Conservation (phyloP, 2,888 invertebrate species). For the Vanessa cardui region DNA sequence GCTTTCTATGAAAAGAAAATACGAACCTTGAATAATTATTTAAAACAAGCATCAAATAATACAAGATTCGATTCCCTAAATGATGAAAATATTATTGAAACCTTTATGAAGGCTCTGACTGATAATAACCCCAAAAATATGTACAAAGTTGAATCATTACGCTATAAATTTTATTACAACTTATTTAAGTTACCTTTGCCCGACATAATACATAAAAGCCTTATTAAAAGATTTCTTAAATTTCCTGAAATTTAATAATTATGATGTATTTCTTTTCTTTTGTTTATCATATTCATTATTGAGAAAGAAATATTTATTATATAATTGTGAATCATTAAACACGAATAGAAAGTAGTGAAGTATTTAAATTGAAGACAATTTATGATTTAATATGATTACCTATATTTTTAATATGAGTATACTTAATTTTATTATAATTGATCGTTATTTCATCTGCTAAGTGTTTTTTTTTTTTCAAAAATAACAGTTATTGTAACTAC, state of each 20-base stretch:
- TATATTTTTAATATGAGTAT: too few species aligned
- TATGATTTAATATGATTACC: too few species aligned
- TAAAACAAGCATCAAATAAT: conserved; percentile 72
- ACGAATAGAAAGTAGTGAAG: too few species aligned
- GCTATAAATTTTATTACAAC: conserved; percentile 85
- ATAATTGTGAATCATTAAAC: too few species aligned
- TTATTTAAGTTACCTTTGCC: conserved; percentile 85
- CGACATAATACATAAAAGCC: conserved; percentile 79
- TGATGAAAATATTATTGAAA: conserved; percentile 82
- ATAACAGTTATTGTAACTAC: too few species aligned
- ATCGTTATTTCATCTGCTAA: too few species aligned
- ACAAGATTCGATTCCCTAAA: conserved; percentile 72
- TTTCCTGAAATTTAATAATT: conserved; percentile 75
- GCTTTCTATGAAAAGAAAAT: conserved; percentile 87
- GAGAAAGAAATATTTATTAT: too few species aligned
- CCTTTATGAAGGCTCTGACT: conserved; percentile 85
- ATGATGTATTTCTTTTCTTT: too few species aligned
- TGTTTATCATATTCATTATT: too few species aligned
- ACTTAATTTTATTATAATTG: too few species aligned
- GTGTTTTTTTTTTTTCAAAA: too few species aligned
- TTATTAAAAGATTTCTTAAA: conserved; percentile 85
- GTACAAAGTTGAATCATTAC: conserved; percentile 87
- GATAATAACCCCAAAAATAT: conserved; percentile 81
- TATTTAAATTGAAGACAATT: too few species aligned
- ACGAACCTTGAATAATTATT: conserved; percentile 82